A percentile compares a stretch with the other conserved stretches of the same genome.
These are phyloP conservation scores for Furcifer pardalis DNA, from an alignment of 2,797 vertebrate species.

Conservation along the genomic window DNA sequence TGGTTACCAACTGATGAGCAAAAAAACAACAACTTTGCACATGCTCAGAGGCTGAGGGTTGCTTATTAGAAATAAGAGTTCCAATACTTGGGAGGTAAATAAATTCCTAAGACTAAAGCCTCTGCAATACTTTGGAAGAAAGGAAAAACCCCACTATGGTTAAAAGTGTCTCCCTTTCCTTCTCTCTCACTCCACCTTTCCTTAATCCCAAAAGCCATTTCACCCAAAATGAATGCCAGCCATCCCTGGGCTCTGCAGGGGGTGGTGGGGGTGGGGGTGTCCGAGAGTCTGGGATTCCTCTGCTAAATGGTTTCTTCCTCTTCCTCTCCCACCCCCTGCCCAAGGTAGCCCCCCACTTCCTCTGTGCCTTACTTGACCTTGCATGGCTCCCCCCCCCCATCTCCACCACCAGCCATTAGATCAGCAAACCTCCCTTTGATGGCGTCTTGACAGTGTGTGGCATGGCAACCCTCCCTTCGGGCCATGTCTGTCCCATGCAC, in stretches of 20 bases:
- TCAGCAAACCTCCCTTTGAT: constrained; percentile 4
- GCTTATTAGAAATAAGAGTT: background rate
- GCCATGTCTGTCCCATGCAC: constrained; percentile 13
- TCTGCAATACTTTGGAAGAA: background rate
- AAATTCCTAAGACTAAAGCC: background rate
- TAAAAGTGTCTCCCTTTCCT: background rate
- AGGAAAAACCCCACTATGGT: too few species aligned
- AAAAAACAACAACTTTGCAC: background rate
- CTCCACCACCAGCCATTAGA: background rate
- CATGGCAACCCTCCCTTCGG: background rate
- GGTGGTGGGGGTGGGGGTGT: too few species aligned
- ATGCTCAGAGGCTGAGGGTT: background rate
- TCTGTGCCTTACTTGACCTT: background rate
- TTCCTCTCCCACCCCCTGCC: too few species aligned
- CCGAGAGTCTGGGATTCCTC: rapidly evolving
- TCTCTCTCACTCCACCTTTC: too few species aligned
- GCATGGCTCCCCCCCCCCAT: background rate
- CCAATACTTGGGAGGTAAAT: background rate
- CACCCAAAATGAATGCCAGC: background rate
- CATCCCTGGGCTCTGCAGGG: background rate
- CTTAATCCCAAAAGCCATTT: background rate
- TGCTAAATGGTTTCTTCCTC: rapidly evolving
- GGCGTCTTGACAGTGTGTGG: constrained; percentile 8
- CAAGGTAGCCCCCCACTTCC: background rate
- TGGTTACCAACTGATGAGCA: background rate